phyloP scores from a whole-genome alignment of 1,140 invertebrate genomes.

The Pseudomyrmex cubaensis region DNA sequence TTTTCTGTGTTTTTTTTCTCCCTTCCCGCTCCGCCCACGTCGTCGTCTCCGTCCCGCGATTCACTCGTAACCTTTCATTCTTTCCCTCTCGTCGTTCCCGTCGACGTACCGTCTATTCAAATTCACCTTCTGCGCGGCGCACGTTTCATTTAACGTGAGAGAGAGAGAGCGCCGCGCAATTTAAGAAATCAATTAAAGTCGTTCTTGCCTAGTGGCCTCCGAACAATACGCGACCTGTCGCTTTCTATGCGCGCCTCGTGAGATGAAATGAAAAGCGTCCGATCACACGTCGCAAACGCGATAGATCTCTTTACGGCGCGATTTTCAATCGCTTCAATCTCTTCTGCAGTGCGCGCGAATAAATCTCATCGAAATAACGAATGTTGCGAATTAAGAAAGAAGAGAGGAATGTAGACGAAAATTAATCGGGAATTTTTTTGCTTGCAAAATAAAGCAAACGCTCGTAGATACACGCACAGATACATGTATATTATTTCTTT shows the following conservation, averaged over 20 bases:
- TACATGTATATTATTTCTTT: too few relatives aligned
- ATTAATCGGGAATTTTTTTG: too few relatives aligned
- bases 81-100: constrained; percentile 14
- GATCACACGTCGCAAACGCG: constrained; percentile 21
- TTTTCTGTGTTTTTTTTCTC: constrained; percentile 70
- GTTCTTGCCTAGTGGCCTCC: constrained; percentile 38
- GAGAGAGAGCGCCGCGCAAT: constrained; percentile 46
- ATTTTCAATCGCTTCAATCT: not conserved
- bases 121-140: constrained; percentile 18
- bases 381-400: not conserved
- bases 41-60: not conserved
- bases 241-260: not conserved
- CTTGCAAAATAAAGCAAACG: too few relatives aligned
- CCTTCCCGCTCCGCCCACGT: constrained; percentile 7
- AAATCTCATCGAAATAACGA: not conserved
- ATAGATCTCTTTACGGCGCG: not conserved
- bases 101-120: constrained; percentile 45
- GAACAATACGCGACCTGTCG: constrained; percentile 14
- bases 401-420: too few relatives aligned
- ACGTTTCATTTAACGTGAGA: constrained; percentile 43
- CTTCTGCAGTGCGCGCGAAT: too few relatives aligned
- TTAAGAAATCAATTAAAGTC: constrained; percentile 73
- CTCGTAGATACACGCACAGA: too few relatives aligned
- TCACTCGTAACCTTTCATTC: constrained; percentile 52
- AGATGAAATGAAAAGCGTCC: constrained; percentile 19